These are phyloP conservation scores for Pelobates cultripes DNA, from an alignment of 2,797 vertebrate species.

Conservation along the genomic window DNA sequence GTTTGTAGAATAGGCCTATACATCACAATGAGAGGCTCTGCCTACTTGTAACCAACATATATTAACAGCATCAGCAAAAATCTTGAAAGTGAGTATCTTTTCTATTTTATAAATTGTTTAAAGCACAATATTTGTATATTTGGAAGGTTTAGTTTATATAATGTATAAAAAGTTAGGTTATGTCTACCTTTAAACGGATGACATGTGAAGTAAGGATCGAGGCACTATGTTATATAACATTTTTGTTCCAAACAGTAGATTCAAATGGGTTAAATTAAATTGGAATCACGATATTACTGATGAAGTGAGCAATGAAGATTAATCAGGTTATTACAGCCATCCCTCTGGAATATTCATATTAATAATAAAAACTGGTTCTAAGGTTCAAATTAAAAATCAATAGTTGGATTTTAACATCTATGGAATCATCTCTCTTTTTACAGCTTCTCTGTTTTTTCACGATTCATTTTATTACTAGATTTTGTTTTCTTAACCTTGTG, in stretches of 20 bases:
- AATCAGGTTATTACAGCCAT: slow-evolving; percentile 13
- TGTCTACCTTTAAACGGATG: no score
- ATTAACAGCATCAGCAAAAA: no score
- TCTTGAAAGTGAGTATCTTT: no score
- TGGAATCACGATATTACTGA: neutral
- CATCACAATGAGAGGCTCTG: no score
- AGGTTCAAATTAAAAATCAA: slow-evolving; percentile 34
- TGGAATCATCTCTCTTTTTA: neutral
- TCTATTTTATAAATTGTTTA: no score
- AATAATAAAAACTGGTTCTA: slow-evolving; percentile 26
- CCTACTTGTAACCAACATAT: no score
- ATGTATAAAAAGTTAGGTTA: no score
- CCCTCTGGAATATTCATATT: slow-evolving; percentile 35
- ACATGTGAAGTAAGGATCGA: no score
- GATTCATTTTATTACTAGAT: neutral
- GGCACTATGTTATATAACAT: neutral
- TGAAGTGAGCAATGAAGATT: slow-evolving; percentile 28
- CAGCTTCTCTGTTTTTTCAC: neutral
- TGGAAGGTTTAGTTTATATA: no score
- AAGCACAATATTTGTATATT: no score
- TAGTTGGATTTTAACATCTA: neutral
- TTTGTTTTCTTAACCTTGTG: no score
- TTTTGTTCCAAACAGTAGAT: neutral
- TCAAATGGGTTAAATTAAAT: neutral
- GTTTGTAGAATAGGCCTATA: no score